Evolutionary conservation across 2,113 vertebrate genomes (phyloP).

Genomic region (Dendrocopos noguchii): DNA sequence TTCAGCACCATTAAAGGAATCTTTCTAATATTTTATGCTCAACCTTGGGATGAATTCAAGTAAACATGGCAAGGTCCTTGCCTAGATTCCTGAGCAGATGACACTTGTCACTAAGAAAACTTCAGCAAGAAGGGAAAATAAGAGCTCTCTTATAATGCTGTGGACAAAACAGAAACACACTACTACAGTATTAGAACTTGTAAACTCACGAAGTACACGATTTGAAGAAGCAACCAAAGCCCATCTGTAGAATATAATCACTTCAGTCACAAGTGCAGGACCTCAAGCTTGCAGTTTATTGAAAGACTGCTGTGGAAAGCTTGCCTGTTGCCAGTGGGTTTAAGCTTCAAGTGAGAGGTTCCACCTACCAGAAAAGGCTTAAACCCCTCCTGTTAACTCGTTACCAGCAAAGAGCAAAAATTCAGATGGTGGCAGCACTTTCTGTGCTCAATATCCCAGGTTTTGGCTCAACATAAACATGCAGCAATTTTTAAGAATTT

Average conservation of each 20-base stretch:
- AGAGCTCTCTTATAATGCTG: not conserved
- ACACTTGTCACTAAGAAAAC: not conserved
- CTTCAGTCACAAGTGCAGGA: not conserved
- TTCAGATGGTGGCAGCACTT: rapidly evolving
- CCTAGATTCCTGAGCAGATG: not conserved
- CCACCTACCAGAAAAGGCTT: not conserved
- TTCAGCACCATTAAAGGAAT: constrained; percentile 54
- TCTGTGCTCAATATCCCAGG: rapidly evolving
- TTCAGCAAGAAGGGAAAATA: not conserved
- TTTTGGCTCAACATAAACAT: not conserved
- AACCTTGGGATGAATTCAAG: not conserved
- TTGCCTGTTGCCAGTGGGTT: not conserved
- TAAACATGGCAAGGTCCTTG: not conserved
- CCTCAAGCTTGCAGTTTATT: not conserved
- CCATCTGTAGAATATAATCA: not conserved
- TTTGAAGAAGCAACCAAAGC: not conserved
- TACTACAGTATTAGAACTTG: not conserved
- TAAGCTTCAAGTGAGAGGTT: not conserved
- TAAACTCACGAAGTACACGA: not conserved
- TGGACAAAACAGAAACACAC: not conserved
- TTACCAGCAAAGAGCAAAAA: not conserved
- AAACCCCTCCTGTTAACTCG: rapidly evolving
- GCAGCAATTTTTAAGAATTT: not conserved
- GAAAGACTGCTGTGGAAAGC: not conserved
- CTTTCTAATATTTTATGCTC: constrained; percentile 13